Base-by-base conservation (phyloP, 2,113 vertebrate species). In the Atractosteus spatula region DNA sequence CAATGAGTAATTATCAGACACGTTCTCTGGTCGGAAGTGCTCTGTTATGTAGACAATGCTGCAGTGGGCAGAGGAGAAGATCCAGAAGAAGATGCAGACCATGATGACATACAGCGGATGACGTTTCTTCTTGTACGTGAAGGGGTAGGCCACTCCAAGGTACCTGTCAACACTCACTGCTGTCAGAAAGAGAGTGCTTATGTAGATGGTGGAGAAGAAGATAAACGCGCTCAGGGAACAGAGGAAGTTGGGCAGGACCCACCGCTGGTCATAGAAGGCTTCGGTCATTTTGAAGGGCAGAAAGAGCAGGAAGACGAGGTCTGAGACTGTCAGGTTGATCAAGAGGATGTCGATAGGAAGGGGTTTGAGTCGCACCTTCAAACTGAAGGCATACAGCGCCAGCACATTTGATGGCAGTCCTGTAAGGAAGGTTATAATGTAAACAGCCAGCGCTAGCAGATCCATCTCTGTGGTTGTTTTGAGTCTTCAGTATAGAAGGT, bases 111-210 rank as follows among this genome's bases (percentile, higher is more conserved):
- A 81, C 0, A 71, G 0, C 0, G 80, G 82, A 73, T 77, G 63
- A 1, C 82, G 77, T 42, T 71, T 67, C 4, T 80, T 66, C 71
- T 86, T 86, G 78, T 85, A 87, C 7, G 29, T 75, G 73, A 89
- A 80, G 0, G 91, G 88, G 41, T 81, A 89, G 0, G 85, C 90
- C 10, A 88, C 89, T 0, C 89, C 83, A 7, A 90, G 77, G 17
- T 89, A 91, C 7, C 91, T 80, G 67, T 91, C 87, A 0, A 96
- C 81, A 10, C 94, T 92, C 8, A 97, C 91, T 0, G 90, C 94
- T 0, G 93, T 94, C 71, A 91, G 74, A n/a, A 92, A 88, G 57
- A 86, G 78, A 0, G 84, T 86, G 80, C 88, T 91, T 71, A 87
- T 76, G 64, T 91, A 91, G 77, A 91, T 87, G 80, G 83, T 87